Percentiles rank a stretch among this genome's conserved stretches.
Evolutionary conservation across 2,113 vertebrate genomes (phyloP).

Genomic region (Ochotona princeps): DNA sequence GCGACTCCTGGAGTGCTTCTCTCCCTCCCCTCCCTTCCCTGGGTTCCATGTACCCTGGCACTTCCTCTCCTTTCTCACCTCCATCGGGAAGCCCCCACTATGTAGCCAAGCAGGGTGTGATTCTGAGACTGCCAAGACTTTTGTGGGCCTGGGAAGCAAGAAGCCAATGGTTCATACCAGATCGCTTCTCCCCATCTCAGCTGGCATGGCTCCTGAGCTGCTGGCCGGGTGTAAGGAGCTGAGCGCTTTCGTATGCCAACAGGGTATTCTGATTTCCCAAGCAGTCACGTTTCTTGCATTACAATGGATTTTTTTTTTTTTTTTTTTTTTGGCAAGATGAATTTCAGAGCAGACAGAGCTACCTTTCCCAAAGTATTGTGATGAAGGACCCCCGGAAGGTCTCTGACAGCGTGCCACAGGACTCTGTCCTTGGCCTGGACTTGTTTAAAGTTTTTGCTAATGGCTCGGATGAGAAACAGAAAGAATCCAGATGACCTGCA

Average conservation of each 20-base stretch:
- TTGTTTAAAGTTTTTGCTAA: slow-evolving; percentile 41
- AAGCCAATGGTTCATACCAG: not conserved
- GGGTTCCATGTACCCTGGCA: not conserved
- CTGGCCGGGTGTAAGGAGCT: not conserved
- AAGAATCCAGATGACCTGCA: slow-evolving; percentile 67
- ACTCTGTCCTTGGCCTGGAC: slow-evolving; percentile 12
- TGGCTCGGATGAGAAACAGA: slow-evolving; percentile 64
- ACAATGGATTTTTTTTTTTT: not conserved
- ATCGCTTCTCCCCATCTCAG: not conserved
- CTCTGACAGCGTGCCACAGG: not conserved
- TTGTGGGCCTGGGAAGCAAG: not conserved
- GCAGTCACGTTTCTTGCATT: not conserved
- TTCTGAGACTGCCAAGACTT: not conserved
- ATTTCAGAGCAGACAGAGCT: not conserved
- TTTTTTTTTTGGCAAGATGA: not conserved
- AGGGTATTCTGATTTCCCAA: not conserved
- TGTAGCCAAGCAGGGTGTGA: not conserved
- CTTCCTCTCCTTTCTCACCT: not conserved
- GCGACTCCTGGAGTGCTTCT: fast-evolving
- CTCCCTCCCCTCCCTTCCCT: not conserved
- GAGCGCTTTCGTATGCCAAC: not conserved
- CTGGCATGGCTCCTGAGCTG: not conserved
- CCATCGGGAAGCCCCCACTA: not conserved
- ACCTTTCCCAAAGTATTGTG: not conserved
- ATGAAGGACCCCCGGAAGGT: not conserved